Conservation (phyloP, 2,797 vertebrate species). For the Falco rusticolus region DNA sequence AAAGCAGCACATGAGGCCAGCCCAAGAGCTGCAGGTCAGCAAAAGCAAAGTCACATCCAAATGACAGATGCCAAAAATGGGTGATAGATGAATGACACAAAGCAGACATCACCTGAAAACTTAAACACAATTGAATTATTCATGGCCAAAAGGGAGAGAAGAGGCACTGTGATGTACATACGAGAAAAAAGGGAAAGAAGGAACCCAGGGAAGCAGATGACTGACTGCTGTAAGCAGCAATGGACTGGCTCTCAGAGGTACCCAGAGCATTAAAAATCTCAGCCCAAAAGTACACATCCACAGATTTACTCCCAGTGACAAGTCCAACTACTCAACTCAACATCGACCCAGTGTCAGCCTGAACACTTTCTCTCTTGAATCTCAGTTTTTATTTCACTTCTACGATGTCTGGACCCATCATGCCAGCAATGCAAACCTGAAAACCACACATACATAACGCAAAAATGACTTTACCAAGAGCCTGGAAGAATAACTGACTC, state of each 20-base stretch:
- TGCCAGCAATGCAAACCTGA: not conserved
- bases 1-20: not conserved
- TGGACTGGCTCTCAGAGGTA: not conserved
- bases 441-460: fast-evolving
- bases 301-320: not conserved
- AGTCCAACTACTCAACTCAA: not conserved
- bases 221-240: not conserved
- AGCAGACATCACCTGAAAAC: slow-evolving; percentile 5
- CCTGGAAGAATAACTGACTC: not conserved
- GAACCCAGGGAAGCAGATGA: not conserved
- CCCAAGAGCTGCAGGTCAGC: not conserved
- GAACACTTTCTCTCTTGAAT: not conserved
- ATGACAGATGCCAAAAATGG: not conserved
- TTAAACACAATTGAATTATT: slow-evolving; percentile 4
- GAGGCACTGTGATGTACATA: not conserved
- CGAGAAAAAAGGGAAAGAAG: not conserved
- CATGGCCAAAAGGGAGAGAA: not conserved
- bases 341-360: fast-evolving
- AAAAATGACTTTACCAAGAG: not conserved
- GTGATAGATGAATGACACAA: not conserved
- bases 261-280: not conserved
- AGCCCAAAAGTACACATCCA: not conserved
- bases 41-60: not conserved
- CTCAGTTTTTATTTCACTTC: not conserved
- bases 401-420: not conserved